phyloP scores from a whole-genome alignment of 2,888 invertebrate genomes.

The Pyrochroa serraticornis region DNA sequence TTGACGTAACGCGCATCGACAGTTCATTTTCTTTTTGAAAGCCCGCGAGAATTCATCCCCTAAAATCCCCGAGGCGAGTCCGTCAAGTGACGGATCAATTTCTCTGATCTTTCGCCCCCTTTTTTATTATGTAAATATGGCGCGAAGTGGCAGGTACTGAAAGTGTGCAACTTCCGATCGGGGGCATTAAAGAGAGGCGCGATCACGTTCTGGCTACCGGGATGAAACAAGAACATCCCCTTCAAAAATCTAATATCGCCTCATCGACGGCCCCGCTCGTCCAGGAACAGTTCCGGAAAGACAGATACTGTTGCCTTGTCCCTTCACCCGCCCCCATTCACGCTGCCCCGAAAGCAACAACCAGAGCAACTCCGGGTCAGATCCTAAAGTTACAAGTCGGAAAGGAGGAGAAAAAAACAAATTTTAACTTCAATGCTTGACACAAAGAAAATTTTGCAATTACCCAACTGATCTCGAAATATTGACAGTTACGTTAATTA shows the following conservation, averaged over 20 bases:
- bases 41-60: constrained; percentile 25
- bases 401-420: no score
- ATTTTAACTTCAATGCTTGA: no score
- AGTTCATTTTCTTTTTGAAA: constrained; percentile 15
- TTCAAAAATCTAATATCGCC: constrained; percentile 20
- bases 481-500: no score
- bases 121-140: constrained; percentile 29
- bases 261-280: constrained; percentile 1
- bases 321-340: no score
- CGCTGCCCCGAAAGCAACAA: no score
- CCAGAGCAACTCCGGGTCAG: no score
- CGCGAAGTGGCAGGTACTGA: constrained; percentile 14
- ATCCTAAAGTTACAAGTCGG: background rate
- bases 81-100: constrained; percentile 30
- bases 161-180: constrained; percentile 17
- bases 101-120: constrained; percentile 18
- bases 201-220: background rate
- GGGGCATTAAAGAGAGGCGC: constrained; percentile 9
- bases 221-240: background rate
- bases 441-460: no score
- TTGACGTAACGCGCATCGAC: constrained; percentile 13
- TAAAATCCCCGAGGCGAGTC: constrained; percentile 16
- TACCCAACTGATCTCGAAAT: no score
- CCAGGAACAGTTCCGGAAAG: constrained; percentile 1
- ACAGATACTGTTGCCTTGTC: no score